A percentile compares a stretch with the other conserved stretches of the same genome.
These are phyloP conservation scores for Troides oblongomaculatus DNA, from an alignment of 2,888 invertebrate species.

Conservation along the genomic window DNA sequence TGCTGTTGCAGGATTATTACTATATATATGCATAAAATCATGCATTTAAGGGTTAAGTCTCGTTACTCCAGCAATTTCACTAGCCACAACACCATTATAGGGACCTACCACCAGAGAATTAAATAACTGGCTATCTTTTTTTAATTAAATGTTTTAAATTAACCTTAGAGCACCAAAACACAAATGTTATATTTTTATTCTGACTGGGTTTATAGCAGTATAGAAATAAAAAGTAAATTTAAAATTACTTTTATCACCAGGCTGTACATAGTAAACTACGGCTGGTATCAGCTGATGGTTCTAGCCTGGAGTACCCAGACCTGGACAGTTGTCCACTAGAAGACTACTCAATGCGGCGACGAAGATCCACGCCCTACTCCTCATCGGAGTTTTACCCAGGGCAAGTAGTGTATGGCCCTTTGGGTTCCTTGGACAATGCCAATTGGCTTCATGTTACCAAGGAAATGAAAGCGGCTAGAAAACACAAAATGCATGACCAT, in stretches of 20 bases:
- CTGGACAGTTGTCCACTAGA: slow-evolving; percentile 85
- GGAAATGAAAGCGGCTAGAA: slow-evolving; percentile 83
- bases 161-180: no score
- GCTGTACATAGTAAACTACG: slow-evolving; percentile 84
- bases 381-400: slow-evolving; percentile 74
- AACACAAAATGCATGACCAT: slow-evolving; percentile 79
- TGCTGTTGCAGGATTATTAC: no score
- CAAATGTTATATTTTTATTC: no score
- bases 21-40: no score
- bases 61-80: no score
- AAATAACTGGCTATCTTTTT: no score
- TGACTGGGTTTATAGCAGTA: no score
- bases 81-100: no score
- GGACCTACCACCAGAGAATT: no score
- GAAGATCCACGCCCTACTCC: slow-evolving; percentile 73
- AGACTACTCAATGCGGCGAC: slow-evolving; percentile 85
- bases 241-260: slow-evolving; percentile 40
- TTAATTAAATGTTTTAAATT: no score
- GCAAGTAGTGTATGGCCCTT: slow-evolving; percentile 84
- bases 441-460: slow-evolving; percentile 90
- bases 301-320: slow-evolving; percentile 83
- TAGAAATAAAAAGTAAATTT: neutral
- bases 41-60: no score
- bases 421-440: slow-evolving; percentile 87
- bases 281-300: slow-evolving; percentile 83